phyloP scores from a whole-genome alignment of 2,113 vertebrate genomes.

The Camelus dromedarius region DNA sequence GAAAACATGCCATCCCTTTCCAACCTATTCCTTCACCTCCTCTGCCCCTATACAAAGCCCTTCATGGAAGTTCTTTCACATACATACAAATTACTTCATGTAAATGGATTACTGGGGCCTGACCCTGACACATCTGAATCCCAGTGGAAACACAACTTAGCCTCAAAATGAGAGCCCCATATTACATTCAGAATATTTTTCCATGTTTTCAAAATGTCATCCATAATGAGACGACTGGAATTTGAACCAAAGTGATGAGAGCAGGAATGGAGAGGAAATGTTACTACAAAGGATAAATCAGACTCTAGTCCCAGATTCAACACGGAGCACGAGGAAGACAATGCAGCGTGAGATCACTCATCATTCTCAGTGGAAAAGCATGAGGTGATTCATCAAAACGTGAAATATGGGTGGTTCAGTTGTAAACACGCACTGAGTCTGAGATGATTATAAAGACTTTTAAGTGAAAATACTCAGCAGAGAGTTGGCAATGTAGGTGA shows the following conservation, averaged over 20 bases:
- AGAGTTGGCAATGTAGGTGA: background rate
- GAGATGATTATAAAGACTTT: background rate
- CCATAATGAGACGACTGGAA: background rate
- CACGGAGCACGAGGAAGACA: background rate
- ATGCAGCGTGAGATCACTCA: background rate
- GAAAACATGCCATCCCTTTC: background rate
- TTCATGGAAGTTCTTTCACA: background rate
- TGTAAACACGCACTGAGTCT: background rate
- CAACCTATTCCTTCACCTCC: background rate
- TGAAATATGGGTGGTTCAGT: background rate
- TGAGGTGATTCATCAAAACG: background rate
- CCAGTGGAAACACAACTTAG: background rate
- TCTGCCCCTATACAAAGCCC: background rate
- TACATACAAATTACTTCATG: background rate
- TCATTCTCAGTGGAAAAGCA: background rate
- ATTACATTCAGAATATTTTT: background rate
- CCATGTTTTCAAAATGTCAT: background rate
- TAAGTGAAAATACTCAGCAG: background rate
- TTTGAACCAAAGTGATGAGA: background rate
- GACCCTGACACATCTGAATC: background rate
- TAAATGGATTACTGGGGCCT: background rate
- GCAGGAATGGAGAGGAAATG: background rate
- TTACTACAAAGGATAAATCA: background rate
- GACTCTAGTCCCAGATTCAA: background rate
- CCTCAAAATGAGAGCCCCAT: background rate